Conservation (phyloP, 2,888 invertebrate species). For the Metalampra italica region DNA sequence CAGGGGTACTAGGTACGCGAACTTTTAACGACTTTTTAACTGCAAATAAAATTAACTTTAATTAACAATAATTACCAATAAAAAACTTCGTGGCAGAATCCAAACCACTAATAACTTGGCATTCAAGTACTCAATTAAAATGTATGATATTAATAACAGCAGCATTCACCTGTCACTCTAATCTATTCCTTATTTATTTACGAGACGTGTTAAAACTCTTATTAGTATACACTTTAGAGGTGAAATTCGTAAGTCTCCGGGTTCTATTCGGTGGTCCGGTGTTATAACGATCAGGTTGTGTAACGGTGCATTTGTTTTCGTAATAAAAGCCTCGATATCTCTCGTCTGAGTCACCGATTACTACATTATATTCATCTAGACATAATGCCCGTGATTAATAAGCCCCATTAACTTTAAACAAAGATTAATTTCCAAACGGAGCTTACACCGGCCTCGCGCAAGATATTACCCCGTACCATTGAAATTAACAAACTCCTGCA, state of each 20-base stretch:
- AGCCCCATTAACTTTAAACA: conserved; percentile 69
- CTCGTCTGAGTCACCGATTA: conserved; percentile 60
- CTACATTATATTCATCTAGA: conserved; percentile 63
- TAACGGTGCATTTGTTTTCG: conserved; percentile 67
- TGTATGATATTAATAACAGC: conserved; percentile 48
- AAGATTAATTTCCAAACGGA: conserved; percentile 62
- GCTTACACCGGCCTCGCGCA: conserved; percentile 25
- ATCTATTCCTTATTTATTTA: conserved; percentile 22
- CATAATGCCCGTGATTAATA: conserved; percentile 71
- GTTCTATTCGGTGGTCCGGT: conserved; percentile 26
- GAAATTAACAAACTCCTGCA: conserved; percentile 4
- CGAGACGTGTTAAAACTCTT: not conserved
- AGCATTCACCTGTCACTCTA: conserved; percentile 57
- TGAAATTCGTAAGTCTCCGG: conserved; percentile 20
- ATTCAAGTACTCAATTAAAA: conserved; percentile 57
- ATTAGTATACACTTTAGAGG: not conserved
- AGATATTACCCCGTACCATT: conserved; percentile 36
- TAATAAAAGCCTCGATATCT: conserved; percentile 59
- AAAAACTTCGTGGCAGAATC: conserved; percentile 30
- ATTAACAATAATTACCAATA: conserved; percentile 18
- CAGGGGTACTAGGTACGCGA: too few species aligned
- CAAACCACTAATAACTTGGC: conserved; percentile 24
- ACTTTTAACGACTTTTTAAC: not conserved
- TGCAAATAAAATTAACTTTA: conserved; percentile 17
- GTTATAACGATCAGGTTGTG: conserved; percentile 35